phyloP scores from a whole-genome alignment of 2,113 vertebrate genomes.

The Hydrochoerus hydrochaeris region DNA sequence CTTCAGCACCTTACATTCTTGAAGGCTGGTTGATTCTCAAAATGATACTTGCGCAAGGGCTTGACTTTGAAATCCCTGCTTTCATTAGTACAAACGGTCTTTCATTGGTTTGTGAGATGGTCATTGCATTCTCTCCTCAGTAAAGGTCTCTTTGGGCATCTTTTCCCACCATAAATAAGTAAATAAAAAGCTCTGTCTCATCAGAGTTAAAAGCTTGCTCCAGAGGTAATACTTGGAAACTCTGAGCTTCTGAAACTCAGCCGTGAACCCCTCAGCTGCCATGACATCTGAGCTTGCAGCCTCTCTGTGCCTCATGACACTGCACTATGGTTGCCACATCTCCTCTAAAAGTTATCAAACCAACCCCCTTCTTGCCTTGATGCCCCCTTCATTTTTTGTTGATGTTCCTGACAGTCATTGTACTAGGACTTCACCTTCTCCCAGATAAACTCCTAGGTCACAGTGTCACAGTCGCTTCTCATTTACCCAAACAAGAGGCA shows the following conservation, averaged over 20 bases:
- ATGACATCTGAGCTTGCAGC: neutral
- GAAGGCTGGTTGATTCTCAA: neutral
- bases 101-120: neutral
- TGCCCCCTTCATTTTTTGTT: neutral
- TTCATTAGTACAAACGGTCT: neutral
- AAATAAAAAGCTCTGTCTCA: neutral
- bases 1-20: neutral
- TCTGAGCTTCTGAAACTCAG: neutral
- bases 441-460: neutral
- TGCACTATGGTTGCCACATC: neutral
- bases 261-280: neutral
- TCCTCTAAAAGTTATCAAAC: neutral
- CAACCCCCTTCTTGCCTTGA: neutral
- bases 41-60: neutral
- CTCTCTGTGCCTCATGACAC: neutral
- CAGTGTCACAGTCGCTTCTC: neutral
- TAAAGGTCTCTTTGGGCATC: neutral
- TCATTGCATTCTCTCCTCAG: neutral
- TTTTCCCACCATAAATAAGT: neutral
- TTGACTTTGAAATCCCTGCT: neutral
- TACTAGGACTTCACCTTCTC: neutral
- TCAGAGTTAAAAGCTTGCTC: neutral
- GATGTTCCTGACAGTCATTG: neutral
- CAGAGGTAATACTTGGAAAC: neutral
- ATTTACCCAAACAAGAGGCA: neutral